phyloP scores from a whole-genome alignment of 2,113 vertebrate species.

The Lampris incognitus region DNA sequence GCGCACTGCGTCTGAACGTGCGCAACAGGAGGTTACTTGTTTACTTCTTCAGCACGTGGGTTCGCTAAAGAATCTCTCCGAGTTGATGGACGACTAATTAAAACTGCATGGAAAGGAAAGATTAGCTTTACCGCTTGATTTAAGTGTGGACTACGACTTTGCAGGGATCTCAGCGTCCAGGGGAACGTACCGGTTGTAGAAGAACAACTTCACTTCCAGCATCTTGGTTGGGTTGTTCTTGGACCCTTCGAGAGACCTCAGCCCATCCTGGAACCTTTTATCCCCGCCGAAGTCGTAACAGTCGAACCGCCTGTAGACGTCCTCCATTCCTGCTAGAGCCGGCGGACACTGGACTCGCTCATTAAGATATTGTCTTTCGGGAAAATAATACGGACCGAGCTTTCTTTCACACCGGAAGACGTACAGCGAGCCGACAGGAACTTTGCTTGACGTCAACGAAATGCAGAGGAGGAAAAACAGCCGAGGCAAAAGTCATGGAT shows the following conservation, averaged over 20 bases:
- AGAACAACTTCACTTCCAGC: slow-evolving; percentile 75
- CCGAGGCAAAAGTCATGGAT: not conserved
- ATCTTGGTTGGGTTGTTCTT: slow-evolving; percentile 1
- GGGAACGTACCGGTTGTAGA: slow-evolving; percentile 74
- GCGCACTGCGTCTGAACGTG: too few species aligned
- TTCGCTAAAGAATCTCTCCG: too few species aligned
- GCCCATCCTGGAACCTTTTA: slow-evolving; percentile 62
- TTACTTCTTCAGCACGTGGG: too few species aligned
- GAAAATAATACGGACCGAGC: too few species aligned
- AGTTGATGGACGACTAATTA: too few species aligned
- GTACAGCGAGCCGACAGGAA: not conserved
- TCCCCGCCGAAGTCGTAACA: slow-evolving; percentile 73
- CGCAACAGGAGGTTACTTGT: too few species aligned
- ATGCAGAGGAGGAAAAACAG: not conserved
- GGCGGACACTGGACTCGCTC: too few species aligned
- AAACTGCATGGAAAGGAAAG: too few species aligned
- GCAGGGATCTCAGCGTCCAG: not conserved
- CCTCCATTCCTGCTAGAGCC: slow-evolving; percentile 58
- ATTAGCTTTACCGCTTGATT: too few species aligned
- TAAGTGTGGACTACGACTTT: not conserved
- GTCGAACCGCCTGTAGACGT: slow-evolving; percentile 68
- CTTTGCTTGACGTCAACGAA: slow-evolving; percentile 29
- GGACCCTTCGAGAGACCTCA: slow-evolving; percentile 40
- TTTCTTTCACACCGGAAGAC: too few species aligned
- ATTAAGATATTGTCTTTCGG: too few species aligned